Conservation (phyloP, 2,113 vertebrate species). For the Pluvialis apricaria region DNA sequence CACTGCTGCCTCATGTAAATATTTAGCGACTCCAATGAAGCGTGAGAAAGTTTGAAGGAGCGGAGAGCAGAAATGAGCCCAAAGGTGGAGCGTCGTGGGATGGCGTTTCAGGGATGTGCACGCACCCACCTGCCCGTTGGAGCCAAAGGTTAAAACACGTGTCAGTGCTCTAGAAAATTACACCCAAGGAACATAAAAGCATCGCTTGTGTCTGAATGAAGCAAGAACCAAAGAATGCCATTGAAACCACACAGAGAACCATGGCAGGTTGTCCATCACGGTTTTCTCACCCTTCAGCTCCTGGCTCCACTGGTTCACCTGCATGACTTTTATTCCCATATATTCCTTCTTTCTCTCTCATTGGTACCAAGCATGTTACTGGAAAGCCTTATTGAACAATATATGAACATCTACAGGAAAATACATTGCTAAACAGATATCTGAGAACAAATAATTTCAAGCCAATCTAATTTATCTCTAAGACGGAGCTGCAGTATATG, state of each 20-base stretch:
- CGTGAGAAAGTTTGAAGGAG: background rate
- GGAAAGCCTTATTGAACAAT: background rate
- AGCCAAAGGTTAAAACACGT: fast-evolving
- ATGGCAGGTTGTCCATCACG: fast-evolving
- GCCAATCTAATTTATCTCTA: background rate
- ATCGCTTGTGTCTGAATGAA: background rate
- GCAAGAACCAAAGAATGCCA: background rate
- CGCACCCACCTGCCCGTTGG: background rate
- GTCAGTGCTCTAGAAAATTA: background rate
- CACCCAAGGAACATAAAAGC: background rate
- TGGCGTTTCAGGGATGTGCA: fast-evolving
- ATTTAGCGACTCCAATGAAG: background rate
- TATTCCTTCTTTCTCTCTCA: background rate
- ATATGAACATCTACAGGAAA: background rate
- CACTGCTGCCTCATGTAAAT: background rate
- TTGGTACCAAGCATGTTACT: background rate
- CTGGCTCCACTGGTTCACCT: background rate
- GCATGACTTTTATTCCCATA: background rate
- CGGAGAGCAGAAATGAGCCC: background rate
- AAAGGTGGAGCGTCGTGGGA: background rate
- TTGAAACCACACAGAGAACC: background rate
- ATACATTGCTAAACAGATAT: background rate
- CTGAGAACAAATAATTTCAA: background rate
- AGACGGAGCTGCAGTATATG: background rate
- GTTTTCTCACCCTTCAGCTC: background rate